A percentile compares a stretch with the other conserved stretches of the same genome.
Conservation (phyloP, 1,140 invertebrate species). For the Hormaphis cornu region DNA sequence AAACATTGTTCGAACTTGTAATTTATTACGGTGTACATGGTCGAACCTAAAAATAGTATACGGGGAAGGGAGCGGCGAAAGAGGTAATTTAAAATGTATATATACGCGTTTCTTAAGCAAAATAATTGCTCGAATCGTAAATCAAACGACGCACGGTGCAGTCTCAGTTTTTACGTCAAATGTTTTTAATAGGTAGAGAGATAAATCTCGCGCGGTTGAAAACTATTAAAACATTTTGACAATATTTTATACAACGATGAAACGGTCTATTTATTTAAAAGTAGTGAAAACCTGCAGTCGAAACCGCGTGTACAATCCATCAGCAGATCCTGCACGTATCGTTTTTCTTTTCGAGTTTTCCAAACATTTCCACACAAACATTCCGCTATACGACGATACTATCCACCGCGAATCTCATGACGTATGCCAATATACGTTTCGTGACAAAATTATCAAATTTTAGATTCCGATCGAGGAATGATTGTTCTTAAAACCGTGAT, state of each 20-base stretch:
- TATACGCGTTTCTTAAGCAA: not conserved
- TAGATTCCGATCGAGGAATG: too few species aligned
- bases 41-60: conserved; percentile 5
- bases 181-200: not conserved
- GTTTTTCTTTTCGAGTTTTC: too few species aligned
- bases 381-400: too few species aligned
- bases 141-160: conserved; percentile 7
- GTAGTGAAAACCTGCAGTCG: not conserved
- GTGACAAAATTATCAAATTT: too few species aligned
- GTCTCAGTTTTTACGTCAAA: not conserved
- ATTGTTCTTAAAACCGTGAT: too few species aligned
- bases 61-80: not conserved
- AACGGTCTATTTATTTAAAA: conserved; percentile 15
- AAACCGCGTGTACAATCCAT: not conserved
- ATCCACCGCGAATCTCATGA: too few species aligned
- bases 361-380: too few species aligned
- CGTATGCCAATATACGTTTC: too few species aligned
- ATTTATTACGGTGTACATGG: conserved; percentile 16
- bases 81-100: conserved; percentile 21
- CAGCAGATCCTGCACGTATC: too few species aligned
- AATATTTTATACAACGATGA: not conserved
- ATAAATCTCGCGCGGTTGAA: conserved; percentile 17
- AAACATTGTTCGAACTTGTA: conserved; percentile 1
- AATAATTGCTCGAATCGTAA: conserved; percentile 19
- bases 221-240: conserved; percentile 6